Base-by-base conservation (phyloP, 2,888 invertebrate species). In the Amitus sp. region DNA sequence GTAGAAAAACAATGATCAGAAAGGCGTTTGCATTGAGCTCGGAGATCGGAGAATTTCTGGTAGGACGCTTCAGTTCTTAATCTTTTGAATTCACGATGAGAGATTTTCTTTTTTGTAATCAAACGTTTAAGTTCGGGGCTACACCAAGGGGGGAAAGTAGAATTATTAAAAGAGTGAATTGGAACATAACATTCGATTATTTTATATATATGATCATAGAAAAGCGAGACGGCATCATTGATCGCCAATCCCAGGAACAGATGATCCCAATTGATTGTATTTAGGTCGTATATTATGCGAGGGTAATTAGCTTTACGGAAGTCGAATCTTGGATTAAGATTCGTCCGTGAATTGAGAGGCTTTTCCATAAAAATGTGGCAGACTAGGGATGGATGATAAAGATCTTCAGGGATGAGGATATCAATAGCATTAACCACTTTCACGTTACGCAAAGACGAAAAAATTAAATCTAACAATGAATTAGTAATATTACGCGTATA, bases 51-150 rank as follows among this genome's bases (percentile, higher is more conserved):
- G 9, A 37, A 37, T 2, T 9, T 15, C 13, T 33, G 3, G 3
- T 33, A 33, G 12, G n/a, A n/a, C 2, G 9, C 2, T n/a, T 33
- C n/a, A 33, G 33, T 33, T 5, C 33, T 3, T 9, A 9, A 5
- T 4, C 6, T 46, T 30, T 46, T 46, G 30, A 4, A 46, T 15
- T 28, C 3, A 5, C 27, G 28, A 20, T 47, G 47, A 6, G 47
- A 33, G 9, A 4, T 4, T 6, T 47, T 33, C 9, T 47, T 37
- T 7, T 13, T 7, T 5, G 3, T 4, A 13, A 37, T 33, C 15
- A 33, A n/a, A 18, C 2, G 2, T 15, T 37, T 2, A 12, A 37
- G 15, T 7, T 37, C 13, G 3, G 37, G n/a, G 15, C 12, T 37
- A 5, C 12, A 15, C 37, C 37, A 13, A 12, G 13, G 13, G 1